Evolutionary conservation across 1,140 invertebrate genomes (phyloP), one percentile per base, ranked within the genome.

Genomic region (Brevipalpus yothersi): DNA sequence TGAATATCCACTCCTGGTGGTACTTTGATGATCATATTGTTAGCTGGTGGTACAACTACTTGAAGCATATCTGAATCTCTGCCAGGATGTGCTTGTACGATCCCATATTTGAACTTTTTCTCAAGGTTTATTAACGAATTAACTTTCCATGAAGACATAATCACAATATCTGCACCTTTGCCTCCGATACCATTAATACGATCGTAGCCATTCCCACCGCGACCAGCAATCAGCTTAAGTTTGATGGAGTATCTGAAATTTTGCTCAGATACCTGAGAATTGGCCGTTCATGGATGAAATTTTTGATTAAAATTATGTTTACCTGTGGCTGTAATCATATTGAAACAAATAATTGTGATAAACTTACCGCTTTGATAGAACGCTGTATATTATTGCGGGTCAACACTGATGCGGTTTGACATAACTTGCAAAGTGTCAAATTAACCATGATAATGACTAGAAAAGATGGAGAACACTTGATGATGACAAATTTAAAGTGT

Each of bases 141-240:
- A 42, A 72, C 72, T 45, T 72, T 71, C 7, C 89, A 41, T 23
- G 8, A 69, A 0, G 80, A 82, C 42, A 79, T 67, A 17, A 84
- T 72, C 66, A 78, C 79, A 11, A 93, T 78, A 73, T 82, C 79
- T n/a, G 88, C 88, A 17, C 88, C 88, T 69, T 79, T 77, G 0
- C 88, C 88, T 19, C 88, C 88, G 12, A 82, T 68, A 8, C 87
- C 88, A 13, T 86, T 86, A 71, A 79, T 87, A 64, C 78, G 76
- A 1, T 82, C 79, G 45, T 80, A 68, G 1, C 88, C 87, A 67
- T 78, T 77, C 2, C 82, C 84, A 11, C 88, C 87, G 41, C 75
- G 72, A 19, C 86, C 86, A 23, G 77, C 83, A 68, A 76, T 78
- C 4, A 86, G 81, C 65, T 77, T 75, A 42, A 90, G 66, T 64